Evolutionary conservation across 1,140 invertebrate genomes (phyloP).

Genomic region (Colletes latitarsis): DNA sequence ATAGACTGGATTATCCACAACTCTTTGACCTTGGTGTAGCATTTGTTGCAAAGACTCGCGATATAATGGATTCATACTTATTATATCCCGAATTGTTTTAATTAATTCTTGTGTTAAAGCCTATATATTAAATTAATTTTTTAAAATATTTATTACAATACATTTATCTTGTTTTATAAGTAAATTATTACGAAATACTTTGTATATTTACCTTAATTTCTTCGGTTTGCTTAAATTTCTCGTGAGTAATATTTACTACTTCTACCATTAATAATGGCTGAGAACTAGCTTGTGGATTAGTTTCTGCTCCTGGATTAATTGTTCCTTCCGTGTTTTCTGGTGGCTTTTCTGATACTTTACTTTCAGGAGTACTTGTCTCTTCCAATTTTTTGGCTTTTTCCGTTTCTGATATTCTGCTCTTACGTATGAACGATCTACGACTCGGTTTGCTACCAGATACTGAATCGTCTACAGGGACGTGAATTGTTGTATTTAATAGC

Average conservation of each 20-base stretch:
- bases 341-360: slow-evolving; percentile 10
- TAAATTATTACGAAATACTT: background rate
- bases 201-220: slow-evolving; percentile 92
- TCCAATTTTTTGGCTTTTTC: slow-evolving; percentile 56
- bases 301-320: slow-evolving; percentile 62
- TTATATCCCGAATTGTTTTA: slow-evolving; percentile 98
- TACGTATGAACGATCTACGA: slow-evolving; percentile 69
- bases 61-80: slow-evolving; percentile 97
- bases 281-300: slow-evolving; percentile 52
- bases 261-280: slow-evolving; percentile 93
- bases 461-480: slow-evolving; percentile 81
- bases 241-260: slow-evolving; percentile 95
- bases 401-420: slow-evolving; percentile 54
- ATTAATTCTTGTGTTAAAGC: slow-evolving; percentile 98
- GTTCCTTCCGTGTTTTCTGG: slow-evolving; percentile 51
- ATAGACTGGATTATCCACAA: slow-evolving; percentile 99
- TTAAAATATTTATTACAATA: slow-evolving; percentile 11
- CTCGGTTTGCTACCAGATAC: slow-evolving; percentile 64
- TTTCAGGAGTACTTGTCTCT: slow-evolving; percentile 28
- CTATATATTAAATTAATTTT: slow-evolving; percentile 72
- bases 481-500: slow-evolving; percentile 86
- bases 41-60: slow-evolving; percentile 95
- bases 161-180: background rate
- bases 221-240: slow-evolving; percentile 94
- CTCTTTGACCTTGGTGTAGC: slow-evolving; percentile 96